These are phyloP conservation scores for Strigops habroptila DNA, from an alignment of 2,113 vertebrate species.

Conservation along the genomic window DNA sequence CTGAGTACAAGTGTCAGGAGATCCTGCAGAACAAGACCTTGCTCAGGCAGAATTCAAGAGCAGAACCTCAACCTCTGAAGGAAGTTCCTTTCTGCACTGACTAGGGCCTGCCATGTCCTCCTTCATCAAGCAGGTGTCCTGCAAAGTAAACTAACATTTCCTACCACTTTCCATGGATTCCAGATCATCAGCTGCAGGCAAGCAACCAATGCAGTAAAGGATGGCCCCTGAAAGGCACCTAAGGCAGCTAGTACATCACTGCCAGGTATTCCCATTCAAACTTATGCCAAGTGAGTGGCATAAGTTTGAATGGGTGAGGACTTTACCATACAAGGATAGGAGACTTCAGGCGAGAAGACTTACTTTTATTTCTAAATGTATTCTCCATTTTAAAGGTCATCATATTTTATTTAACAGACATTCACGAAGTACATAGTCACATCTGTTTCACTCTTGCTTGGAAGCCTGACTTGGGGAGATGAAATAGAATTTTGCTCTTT, in stretches of 20 bases:
- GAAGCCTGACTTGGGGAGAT: neutral
- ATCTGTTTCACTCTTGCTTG: neutral
- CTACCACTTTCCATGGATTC: neutral
- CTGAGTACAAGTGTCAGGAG: neutral
- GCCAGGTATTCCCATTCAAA: neutral
- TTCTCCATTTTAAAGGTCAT: constrained; percentile 9
- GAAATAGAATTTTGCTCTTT: neutral
- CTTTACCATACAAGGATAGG: neutral
- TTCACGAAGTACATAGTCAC: neutral
- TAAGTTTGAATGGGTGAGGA: neutral
- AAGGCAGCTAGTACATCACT: neutral
- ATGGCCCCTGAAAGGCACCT: neutral
- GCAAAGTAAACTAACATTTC: neutral
- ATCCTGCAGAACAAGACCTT: neutral
- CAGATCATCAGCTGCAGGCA: neutral
- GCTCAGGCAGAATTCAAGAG: neutral
- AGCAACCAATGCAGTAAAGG: neutral
- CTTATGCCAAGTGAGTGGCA: neutral
- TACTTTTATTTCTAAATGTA: neutral
- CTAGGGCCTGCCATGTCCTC: neutral
- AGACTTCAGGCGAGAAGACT: neutral
- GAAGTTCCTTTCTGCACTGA: neutral
- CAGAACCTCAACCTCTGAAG: neutral
- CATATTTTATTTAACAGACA: constrained; percentile 13
- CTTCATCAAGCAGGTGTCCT: neutral